Percentiles rank a stretch among this genome's conserved stretches.
phyloP scores from a whole-genome alignment of 2,888 invertebrate genomes.

The Brachypterus glaber region DNA sequence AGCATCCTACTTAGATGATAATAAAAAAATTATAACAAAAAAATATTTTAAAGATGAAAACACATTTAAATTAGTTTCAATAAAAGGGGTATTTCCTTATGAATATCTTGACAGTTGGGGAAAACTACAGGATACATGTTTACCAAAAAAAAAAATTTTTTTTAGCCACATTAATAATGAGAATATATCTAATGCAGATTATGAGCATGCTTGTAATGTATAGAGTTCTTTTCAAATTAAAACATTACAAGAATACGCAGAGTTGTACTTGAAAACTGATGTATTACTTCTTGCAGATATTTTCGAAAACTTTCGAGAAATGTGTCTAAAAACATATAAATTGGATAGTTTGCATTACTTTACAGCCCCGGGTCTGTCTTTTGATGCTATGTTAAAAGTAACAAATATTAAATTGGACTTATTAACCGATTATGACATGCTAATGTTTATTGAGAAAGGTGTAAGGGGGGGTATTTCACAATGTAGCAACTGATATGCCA shows the following conservation, averaged over 20 bases:
- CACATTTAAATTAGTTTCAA: conserved; percentile 12
- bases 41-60: conserved; percentile 2
- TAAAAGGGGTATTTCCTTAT: conserved; percentile 30
- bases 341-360: conserved; percentile 29
- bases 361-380: conserved; percentile 27
- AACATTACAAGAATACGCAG: conserved; percentile 31
- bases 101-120: conserved; percentile 25
- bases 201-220: conserved; percentile 29
- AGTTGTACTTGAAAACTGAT: conserved; percentile 33
- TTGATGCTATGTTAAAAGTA: conserved; percentile 27
- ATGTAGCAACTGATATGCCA: conserved; percentile 25
- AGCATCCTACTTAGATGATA: conserved; percentile 18
- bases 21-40: conserved; percentile 11
- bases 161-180: conserved; percentile 21
- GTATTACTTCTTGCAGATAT: conserved; percentile 32
- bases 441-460: conserved; percentile 27
- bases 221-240: conserved; percentile 29
- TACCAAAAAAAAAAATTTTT: conserved; percentile 25
- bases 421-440: conserved; percentile 27
- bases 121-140: conserved; percentile 21
- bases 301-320: conserved; percentile 33
- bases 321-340: conserved; percentile 25
- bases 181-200: conserved; percentile 24
- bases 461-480: conserved; percentile 30
- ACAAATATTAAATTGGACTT: conserved; percentile 23